phyloP scores from a whole-genome alignment of 2,888 invertebrate genomes.

The Lithophane leautieri region DNA sequence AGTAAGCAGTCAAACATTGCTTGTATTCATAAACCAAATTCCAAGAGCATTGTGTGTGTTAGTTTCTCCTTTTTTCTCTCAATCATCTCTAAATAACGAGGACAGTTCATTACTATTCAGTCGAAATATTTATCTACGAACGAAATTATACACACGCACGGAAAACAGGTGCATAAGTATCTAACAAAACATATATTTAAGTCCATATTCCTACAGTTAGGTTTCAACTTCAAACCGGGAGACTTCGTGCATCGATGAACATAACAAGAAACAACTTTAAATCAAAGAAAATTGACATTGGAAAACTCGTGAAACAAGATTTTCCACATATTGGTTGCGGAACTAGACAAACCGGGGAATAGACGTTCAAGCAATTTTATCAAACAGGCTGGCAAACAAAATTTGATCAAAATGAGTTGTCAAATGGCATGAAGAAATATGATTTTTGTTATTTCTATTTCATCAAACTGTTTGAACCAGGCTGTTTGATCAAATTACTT shows the following conservation, averaged over 20 bases:
- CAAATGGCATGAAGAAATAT: too few species aligned
- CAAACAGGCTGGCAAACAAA: too few species aligned
- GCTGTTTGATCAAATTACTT: too few species aligned
- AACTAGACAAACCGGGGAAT: background rate
- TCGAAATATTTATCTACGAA: too few species aligned
- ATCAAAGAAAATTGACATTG: conserved; percentile 8
- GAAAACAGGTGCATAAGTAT: background rate
- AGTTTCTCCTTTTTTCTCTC: background rate
- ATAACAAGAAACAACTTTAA: conserved; percentile 2
- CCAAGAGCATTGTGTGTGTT: too few species aligned
- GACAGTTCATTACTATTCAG: too few species aligned
- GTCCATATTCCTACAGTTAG: background rate
- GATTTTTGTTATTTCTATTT: too few species aligned
- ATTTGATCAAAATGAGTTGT: too few species aligned
- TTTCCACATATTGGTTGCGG: background rate
- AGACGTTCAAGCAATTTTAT: too few species aligned
- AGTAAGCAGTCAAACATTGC: background rate
- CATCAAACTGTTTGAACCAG: too few species aligned
- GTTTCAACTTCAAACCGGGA: background rate
- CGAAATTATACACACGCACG: too few species aligned
- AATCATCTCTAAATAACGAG: background rate
- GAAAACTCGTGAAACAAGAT: conserved; percentile 8
- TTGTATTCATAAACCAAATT: background rate
- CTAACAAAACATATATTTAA: background rate
- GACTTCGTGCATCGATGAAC: conserved; percentile 9